A percentile compares a stretch with the other conserved stretches of the same genome.
These are phyloP conservation scores for Larimichthys polyactis DNA, from an alignment of 2,113 vertebrate genomes.

Conservation along the genomic window DNA sequence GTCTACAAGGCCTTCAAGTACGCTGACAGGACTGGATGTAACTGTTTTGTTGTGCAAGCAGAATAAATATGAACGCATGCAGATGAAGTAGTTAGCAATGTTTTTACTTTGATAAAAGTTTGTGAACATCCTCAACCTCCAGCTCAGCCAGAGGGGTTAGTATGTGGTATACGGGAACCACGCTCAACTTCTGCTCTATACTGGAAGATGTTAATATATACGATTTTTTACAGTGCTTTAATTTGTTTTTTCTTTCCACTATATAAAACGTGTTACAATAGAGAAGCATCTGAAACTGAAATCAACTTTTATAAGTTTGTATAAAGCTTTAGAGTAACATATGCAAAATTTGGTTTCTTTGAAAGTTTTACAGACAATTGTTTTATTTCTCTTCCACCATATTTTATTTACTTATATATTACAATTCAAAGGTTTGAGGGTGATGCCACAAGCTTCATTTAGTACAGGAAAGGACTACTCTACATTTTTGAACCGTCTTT, in stretches of 20 bases:
- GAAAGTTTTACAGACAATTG: not conserved
- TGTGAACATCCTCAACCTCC: not conserved
- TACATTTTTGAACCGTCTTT: too few species aligned
- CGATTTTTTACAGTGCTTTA: slow-evolving; percentile 3
- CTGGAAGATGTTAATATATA: not conserved
- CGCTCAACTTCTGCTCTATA: not conserved
- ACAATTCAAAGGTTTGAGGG: too few species aligned
- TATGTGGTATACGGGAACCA: not conserved
- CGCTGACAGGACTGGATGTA: slow-evolving; percentile 35
- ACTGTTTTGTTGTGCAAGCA: not conserved
- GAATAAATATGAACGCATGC: not conserved
- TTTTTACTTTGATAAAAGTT: not conserved
- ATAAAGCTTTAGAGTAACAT: too few species aligned
- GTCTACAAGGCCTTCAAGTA: slow-evolving; percentile 98
- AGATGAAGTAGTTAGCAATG: not conserved
- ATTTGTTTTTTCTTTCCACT: not conserved
- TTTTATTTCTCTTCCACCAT: not conserved
- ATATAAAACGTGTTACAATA: not conserved
- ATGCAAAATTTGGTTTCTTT: not conserved
- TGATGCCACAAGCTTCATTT: too few species aligned
- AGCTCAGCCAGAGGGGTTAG: not conserved
- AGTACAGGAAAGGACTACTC: too few species aligned
- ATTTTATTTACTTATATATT: not conserved
- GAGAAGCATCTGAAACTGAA: not conserved
- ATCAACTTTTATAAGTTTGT: too few species aligned